Base-by-base conservation (phyloP, 2,113 vertebrate genomes). In the Pavo muticus region DNA sequence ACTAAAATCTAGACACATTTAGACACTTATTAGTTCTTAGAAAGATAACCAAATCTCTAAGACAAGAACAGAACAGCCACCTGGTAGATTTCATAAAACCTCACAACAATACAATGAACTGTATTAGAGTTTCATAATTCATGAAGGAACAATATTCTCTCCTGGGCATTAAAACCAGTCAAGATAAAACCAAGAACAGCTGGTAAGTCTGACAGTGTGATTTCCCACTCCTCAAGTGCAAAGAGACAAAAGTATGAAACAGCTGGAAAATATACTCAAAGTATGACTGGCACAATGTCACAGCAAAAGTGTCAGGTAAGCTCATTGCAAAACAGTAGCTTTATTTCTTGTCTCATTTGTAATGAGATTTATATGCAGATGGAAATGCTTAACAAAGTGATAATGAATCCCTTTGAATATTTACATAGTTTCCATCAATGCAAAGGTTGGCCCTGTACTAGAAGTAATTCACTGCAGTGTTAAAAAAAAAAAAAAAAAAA, bases 101-200 rank as follows among this genome's bases (percentile, higher is more conserved):
- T 88, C 85, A 74, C 15, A 59, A 39, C 60, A 71, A 56, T 45
- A 68, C 68, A 74, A 40, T 6, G 3, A 83, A 80, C 64, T 65
- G 48, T 45, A 94, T 87, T 84, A 88, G 75, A 71, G 44, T 82
- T 96, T 95, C 86, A 88, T 88, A 94, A 96, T 94, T 94, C 81
- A 96, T 78, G 73, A 93, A 95, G 81, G 56, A 87, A 45, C 17
- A 91, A 82, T 47, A 90, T 92, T 44, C 79, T 75, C 87, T 77
- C 40, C 65, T 80, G 85, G 91, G 71, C 75, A 73, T 84, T 76
- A 80, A 72, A 95, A 91, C 74, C 75, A 92, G 79, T 79, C 40
- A 94, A 84, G 69, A 88, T 54, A 95, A 91, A 63, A 71, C 76
- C 87, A 68, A 91, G 91, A 94, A 61, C 77, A 85, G 57, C 75